A percentile compares a stretch with the other conserved stretches of the same genome.
Evolutionary conservation across 1,140 invertebrate species (phyloP).

Genomic region (Oedothorax gibbosus): DNA sequence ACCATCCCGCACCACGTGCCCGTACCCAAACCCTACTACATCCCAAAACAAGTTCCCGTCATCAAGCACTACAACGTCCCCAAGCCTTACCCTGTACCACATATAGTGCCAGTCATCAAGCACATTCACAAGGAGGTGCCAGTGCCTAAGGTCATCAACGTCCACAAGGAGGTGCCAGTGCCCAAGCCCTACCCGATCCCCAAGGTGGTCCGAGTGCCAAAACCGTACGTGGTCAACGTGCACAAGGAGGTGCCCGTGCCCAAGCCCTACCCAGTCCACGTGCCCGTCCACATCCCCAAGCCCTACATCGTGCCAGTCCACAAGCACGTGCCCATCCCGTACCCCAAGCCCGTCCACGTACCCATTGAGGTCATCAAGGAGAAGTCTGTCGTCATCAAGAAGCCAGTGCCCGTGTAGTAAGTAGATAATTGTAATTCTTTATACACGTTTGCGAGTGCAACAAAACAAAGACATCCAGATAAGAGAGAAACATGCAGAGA

Average conservation of each 20-base stretch:
- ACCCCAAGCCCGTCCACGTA: conserved; percentile 59
- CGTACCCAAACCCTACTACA: conserved; percentile 64
- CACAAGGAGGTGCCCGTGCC: conserved; percentile 57
- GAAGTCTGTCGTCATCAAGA: conserved; percentile 60
- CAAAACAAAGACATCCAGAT: too few species aligned
- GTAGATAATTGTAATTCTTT: background rate
- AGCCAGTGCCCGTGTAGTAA: conserved; percentile 59
- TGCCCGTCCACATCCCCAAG: conserved; percentile 57
- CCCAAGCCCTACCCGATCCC: conserved; percentile 59
- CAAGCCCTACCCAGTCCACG: conserved; percentile 55
- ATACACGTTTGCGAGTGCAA: too few species aligned
- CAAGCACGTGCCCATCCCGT: conserved; percentile 56
- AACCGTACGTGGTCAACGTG: conserved; percentile 55
- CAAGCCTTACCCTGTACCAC: conserved; percentile 63
- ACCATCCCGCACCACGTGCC: conserved; percentile 66
- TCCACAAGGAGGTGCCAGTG: conserved; percentile 55
- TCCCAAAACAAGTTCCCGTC: conserved; percentile 64
- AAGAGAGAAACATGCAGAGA: too few species aligned
- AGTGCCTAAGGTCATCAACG: conserved; percentile 52
- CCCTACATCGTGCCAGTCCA: conserved; percentile 58
- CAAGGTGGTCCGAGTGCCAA: conserved; percentile 53
- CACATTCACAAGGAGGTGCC: conserved; percentile 59
- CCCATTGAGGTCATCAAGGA: conserved; percentile 59
- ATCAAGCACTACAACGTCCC: conserved; percentile 63
- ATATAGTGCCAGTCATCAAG: conserved; percentile 45